A percentile compares a stretch with the other conserved stretches of the same genome.
Evolutionary conservation across 2,113 vertebrate species (phyloP).

Genomic region (Eleginops maclovinus): DNA sequence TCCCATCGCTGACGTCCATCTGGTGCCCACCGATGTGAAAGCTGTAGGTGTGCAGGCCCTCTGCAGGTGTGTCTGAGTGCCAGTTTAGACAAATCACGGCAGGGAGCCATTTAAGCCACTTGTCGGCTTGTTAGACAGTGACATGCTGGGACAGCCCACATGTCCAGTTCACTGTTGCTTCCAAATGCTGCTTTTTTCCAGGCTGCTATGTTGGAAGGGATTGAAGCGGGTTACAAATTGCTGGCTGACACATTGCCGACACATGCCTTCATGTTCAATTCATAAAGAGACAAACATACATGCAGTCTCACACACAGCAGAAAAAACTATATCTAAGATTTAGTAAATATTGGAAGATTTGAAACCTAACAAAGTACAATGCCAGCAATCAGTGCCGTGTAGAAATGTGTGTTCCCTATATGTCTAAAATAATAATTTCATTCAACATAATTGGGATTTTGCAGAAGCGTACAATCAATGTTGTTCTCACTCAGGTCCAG

Average conservation of each 20-base stretch:
- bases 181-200: constrained; percentile 60
- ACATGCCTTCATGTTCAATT: constrained; percentile 14
- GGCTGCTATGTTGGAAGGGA: constrained; percentile 25
- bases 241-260: constrained; percentile 31
- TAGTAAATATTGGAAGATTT: neutral
- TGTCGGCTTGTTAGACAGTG: constrained; percentile 59
- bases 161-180: constrained; percentile 35
- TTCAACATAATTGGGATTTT: neutral
- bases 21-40: constrained; percentile 51
- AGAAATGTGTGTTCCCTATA: neutral
- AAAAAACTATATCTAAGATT: neutral
- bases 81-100: constrained; percentile 51
- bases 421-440: neutral
- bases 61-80: constrained; percentile 60
- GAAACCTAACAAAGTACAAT: neutral
- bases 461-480: too few species aligned
- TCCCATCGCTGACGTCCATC: constrained; percentile 54
- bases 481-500: too few species aligned
- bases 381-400: neutral
- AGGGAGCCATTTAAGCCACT: constrained; percentile 60
- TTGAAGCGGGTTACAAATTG: constrained; percentile 28
- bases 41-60: constrained; percentile 49
- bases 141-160: constrained; percentile 33
- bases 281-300: neutral
- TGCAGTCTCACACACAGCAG: neutral